Evolutionary conservation across 2,888 invertebrate species (phyloP).

Genomic region (Biston betularia): DNA sequence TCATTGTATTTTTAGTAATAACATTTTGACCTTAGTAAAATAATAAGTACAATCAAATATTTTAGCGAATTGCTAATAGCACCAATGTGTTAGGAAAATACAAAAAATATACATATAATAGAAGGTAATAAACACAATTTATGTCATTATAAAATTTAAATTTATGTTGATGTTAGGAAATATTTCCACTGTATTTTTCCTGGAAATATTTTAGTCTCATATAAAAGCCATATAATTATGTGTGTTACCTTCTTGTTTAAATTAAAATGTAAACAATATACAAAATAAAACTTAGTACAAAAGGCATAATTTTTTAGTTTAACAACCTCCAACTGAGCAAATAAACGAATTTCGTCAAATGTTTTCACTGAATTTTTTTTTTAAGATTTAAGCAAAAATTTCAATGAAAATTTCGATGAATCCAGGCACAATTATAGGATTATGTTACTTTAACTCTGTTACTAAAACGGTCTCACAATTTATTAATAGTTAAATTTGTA

Average conservation of each 20-base stretch:
- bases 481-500: conserved; percentile 29
- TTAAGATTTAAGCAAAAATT: conserved; percentile 35
- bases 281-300: conserved; percentile 48
- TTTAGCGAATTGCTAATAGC: conserved; percentile 75
- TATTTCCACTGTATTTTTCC: not conserved
- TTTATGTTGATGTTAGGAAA: not conserved
- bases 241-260: conserved; percentile 21
- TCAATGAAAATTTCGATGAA: conserved; percentile 56
- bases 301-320: conserved; percentile 48
- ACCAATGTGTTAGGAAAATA: conserved; percentile 70
- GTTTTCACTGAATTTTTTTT: conserved; percentile 43
- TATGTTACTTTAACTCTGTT: conserved; percentile 40
- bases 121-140: conserved; percentile 19
- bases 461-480: conserved; percentile 38
- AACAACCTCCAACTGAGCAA: conserved; percentile 82
- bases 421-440: conserved; percentile 76
- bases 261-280: conserved; percentile 31
- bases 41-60: conserved; percentile 52
- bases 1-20: conserved; percentile 3
- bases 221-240: not conserved
- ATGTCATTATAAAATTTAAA: not conserved
- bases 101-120: conserved; percentile 32
- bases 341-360: conserved; percentile 56
- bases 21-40: conserved; percentile 37
- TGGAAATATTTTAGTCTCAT: not conserved